Evolutionary conservation across 2,797 vertebrate genomes (phyloP).

Genomic region (Diceros bicornis): DNA sequence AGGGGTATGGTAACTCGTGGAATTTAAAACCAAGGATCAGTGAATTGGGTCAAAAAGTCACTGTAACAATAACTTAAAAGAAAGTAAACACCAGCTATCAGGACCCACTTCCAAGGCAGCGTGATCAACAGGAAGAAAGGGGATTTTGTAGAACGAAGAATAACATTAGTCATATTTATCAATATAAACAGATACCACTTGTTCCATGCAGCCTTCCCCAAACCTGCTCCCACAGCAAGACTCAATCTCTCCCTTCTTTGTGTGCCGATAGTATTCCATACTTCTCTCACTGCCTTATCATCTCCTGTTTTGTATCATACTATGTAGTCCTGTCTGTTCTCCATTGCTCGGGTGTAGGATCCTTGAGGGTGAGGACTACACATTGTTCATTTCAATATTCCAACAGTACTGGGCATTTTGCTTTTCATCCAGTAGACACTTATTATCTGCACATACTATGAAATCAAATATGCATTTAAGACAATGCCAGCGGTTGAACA

Average conservation of each 20-base stretch:
- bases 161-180: neutral
- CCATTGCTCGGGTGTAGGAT: neutral
- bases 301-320: neutral
- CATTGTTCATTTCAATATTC: neutral
- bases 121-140: neutral
- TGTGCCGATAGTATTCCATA: neutral
- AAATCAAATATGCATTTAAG: neutral
- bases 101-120: neutral
- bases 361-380: neutral
- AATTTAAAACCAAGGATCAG: constrained; percentile 44
- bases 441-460: neutral
- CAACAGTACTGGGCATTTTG: neutral
- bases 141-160: neutral
- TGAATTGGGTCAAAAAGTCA: constrained; percentile 23
- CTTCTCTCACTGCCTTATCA: neutral
- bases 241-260: neutral
- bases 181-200: neutral
- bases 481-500: neutral
- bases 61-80: neutral
- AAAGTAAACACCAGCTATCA: neutral
- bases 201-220: neutral
- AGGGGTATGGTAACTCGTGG: neutral
- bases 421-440: neutral
- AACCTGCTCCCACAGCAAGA: neutral
- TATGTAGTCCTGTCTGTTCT: neutral